A percentile compares a stretch with the other conserved stretches of the same genome.
These are phyloP conservation scores for Lampris incognitus DNA, from an alignment of 2,113 vertebrate species.

Conservation along the genomic window DNA sequence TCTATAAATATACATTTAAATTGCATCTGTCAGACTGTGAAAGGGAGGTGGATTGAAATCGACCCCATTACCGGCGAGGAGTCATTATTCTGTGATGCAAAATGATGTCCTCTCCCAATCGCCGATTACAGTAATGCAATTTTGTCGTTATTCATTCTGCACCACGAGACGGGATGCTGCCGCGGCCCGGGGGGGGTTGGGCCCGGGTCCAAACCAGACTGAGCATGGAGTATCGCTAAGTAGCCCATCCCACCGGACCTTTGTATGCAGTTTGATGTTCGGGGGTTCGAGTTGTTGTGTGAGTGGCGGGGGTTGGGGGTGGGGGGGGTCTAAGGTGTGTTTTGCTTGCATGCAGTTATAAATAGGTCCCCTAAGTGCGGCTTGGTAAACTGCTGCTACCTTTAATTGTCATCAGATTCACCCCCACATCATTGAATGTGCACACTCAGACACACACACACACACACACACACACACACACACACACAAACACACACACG, in stretches of 20 bases:
- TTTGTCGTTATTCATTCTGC: slow-evolving; percentile 10
- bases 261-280: not conserved
- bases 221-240: not conserved
- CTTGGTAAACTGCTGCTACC: not conserved
- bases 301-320: not conserved
- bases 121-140: not conserved
- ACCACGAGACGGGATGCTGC: not conserved
- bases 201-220: slow-evolving; percentile 9
- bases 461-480: not conserved
- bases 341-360: not conserved
- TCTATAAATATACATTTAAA: no score
- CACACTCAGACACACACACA: not conserved
- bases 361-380: slow-evolving; percentile 4
- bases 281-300: not conserved
- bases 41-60: not conserved
- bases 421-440: no score
- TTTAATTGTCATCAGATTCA: slow-evolving; percentile 2
- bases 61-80: not conserved
- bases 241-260: not conserved
- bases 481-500: not conserved
- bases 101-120: no score
- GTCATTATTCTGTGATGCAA: no score
- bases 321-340: not conserved
- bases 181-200: not conserved
- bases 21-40: no score